Evolutionary conservation across 2,797 vertebrate species (phyloP), one percentile per base, ranked within the genome.

Genomic region (Chrysocyon brachyurus): DNA sequence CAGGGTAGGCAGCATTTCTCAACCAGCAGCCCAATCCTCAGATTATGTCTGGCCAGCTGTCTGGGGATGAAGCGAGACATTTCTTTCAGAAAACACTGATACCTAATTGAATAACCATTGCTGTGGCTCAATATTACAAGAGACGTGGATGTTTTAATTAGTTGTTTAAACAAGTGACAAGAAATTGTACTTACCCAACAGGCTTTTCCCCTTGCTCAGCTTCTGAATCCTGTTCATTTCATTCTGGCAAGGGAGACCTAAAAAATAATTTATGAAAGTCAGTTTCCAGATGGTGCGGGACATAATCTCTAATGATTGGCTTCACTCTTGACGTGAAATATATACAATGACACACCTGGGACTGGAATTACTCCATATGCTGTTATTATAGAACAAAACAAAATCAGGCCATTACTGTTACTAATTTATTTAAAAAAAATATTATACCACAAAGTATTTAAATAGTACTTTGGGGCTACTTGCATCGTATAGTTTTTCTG

Each of bases 181-280:
- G 96, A 97, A 98, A 95, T 85, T 70, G 77, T 98, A 99, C 99
- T 99, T 97, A 99, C 99, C 99, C 99, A 99, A 98, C 96, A 99
- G 99, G 98, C 98, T 99, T 99, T 99, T 99, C 98, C 99, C 99
- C 97, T 99, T 99, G 98, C 99, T 99, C 97, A 99, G 99, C 98
- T 99, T 99, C 98, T 99, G 99, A 99, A 99, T 99, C 99, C 99
- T 99, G 98, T 99, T 99, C 99, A 99, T 99, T 98, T 99, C 99
- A 87, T 99, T 99, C 98, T 99, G 99, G 98, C 99, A 99, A 56
- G 99, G 99, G 98, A 99, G 99, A 98, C 99, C 99, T 99, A 97
- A 97, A 98, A 98, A 94, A 98, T 98, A 98, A 99, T 84, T 96
- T 92, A 97, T 70, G 90, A 96, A 97, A 95, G 98, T 98, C 98